Conservation (phyloP, 1,140 invertebrate genomes). For the Drosophila sechellia region DNA sequence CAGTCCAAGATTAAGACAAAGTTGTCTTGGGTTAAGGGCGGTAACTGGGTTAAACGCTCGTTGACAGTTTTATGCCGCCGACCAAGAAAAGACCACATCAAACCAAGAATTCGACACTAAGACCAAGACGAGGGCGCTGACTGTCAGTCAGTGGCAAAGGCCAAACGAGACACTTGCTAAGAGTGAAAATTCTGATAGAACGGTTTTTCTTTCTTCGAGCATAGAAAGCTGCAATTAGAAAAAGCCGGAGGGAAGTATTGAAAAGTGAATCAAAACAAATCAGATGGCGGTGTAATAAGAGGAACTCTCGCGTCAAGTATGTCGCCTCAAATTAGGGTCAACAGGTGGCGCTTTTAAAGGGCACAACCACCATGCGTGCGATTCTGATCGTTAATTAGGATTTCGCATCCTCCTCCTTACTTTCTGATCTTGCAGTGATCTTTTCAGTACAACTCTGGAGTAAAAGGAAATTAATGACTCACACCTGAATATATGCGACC, state of each 20-base stretch:
- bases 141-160: constrained; percentile 77
- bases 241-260: constrained; percentile 24
- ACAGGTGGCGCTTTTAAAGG: constrained; percentile 27
- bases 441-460: constrained; percentile 7
- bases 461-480: constrained; percentile 46
- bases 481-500: constrained; percentile 39
- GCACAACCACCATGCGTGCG: constrained; percentile 42
- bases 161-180: constrained; percentile 79
- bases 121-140: constrained; percentile 48
- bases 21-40: constrained; percentile 67
- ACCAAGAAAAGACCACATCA: constrained; percentile 36
- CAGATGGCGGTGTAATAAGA: constrained; percentile 43
- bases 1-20: constrained; percentile 8
- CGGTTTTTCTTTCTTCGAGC: constrained; percentile 57
- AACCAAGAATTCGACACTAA: constrained; percentile 12
- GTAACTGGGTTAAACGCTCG: constrained; percentile 80
- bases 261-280: constrained; percentile 73
- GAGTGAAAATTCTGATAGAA: constrained; percentile 78
- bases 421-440: constrained; percentile 1
- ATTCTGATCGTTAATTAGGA: constrained; percentile 68
- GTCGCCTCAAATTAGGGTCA: constrained; percentile 23
- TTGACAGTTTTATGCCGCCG: constrained; percentile 76
- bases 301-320: constrained; percentile 19
- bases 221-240: constrained; percentile 73
- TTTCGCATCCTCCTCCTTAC: constrained; percentile 13